phyloP scores from a whole-genome alignment of 2,888 invertebrate genomes.

The Arenicola marina region DNA sequence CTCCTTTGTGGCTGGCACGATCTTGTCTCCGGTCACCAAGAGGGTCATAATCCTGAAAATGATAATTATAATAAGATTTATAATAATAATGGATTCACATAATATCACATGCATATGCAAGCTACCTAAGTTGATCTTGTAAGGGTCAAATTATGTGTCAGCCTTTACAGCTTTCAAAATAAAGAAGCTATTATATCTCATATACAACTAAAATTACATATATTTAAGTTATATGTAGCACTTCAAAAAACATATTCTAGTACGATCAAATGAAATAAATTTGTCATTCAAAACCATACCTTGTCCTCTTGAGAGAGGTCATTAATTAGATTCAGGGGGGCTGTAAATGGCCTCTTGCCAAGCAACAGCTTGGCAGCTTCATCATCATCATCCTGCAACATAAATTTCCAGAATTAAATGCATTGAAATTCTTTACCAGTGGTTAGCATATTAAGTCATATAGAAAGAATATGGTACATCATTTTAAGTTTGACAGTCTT shows the following conservation, averaged over 20 bases:
- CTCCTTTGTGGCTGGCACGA: conserved; percentile 94
- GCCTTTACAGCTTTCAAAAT: background rate
- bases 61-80: background rate
- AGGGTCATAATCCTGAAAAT: conserved; percentile 57
- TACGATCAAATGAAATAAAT: background rate
- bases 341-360: conserved; percentile 72
- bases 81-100: background rate
- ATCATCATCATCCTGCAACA: conserved; percentile 78
- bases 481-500: background rate
- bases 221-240: background rate
- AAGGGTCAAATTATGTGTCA: too few species aligned
- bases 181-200: background rate
- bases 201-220: background rate
- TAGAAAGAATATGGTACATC: conserved; percentile 33
- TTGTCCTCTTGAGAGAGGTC: conserved; percentile 81
- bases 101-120: too few species aligned
- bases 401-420: conserved; percentile 4
- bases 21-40: conserved; percentile 70
- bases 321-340: conserved; percentile 85
- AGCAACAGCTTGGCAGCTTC: conserved; percentile 17
- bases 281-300: conserved; percentile 39
- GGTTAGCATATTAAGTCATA: background rate
- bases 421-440: too few species aligned
- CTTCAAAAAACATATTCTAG: background rate
- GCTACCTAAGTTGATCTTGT: too few species aligned